Base-by-base conservation (phyloP, 2,888 invertebrate genomes). In the Tinea trinotella region DNA sequence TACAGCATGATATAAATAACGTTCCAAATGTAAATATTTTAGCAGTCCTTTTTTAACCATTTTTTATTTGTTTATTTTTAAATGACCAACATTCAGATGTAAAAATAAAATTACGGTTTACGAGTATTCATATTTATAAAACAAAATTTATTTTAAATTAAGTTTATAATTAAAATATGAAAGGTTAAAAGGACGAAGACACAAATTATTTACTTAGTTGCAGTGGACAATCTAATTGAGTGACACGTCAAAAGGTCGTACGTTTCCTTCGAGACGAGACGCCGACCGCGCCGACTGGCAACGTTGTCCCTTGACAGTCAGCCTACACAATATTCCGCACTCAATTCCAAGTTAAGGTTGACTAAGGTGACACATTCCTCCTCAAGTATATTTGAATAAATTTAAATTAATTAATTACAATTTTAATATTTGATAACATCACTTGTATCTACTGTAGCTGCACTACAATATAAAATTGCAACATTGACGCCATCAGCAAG, bases 161-260 rank as follows among this genome's bases (percentile, higher is more conserved):
- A 22, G 7, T 22, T 22, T 22, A 5, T 22, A 5, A 22, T 22
- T 22, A 22, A 22, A 22, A 5, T 5, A 22, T 22, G 22, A 22
- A 22, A 3, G 22, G 22, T 3, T 5, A 7, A 22, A 7, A 22
- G 22, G 7, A 5, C 3, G 22, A 22, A 3, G 7, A 22, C 7
- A n/a, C n/a, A 30, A 30, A 30, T 7, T 10, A 30, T 30, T 30
- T 4, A 46, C 46, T 17, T 17, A n/a, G 46, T 15, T n/a, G 19
- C 19, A 19, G 46, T 19, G 15, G 50, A 24, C 18, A 50, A 24
- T 50, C 54, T 54, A 54, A 54, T 54, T 44, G 54, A 54, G 20
- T 54, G 54, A 54, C 54, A 46, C 15, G 54, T 54, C 46, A 30
- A 54, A 35, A 54, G 54, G 54, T 46, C 24, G 46, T 13, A 5